Percentiles rank a stretch among this genome's conserved stretches.
Evolutionary conservation across 1,140 invertebrate genomes (phyloP).

Genomic region (Arion vulgaris): DNA sequence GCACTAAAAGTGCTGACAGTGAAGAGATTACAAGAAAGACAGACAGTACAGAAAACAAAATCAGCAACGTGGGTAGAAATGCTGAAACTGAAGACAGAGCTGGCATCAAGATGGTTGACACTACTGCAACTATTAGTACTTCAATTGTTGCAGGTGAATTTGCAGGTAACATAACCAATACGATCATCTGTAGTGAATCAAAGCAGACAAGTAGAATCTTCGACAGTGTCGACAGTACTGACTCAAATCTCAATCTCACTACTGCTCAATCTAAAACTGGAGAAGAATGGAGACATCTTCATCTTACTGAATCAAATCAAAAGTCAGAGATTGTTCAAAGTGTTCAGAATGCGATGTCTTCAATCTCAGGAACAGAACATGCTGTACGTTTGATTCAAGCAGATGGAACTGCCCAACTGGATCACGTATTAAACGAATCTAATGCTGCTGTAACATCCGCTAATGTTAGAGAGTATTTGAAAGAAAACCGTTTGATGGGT

Average conservation of each 20-base stretch:
- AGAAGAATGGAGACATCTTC: background rate
- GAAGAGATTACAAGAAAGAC: background rate
- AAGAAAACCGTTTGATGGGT: too few relatives aligned
- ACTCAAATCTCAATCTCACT: background rate
- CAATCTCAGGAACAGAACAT: background rate
- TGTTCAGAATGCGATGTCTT: background rate
- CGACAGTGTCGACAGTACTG: background rate
- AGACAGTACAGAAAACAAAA: background rate
- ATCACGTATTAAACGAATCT: background rate
- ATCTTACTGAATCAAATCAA: background rate
- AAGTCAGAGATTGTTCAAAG: background rate
- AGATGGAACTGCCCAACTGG: background rate
- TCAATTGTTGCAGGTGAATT: background rate
- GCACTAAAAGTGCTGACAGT: background rate
- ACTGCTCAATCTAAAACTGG: background rate
- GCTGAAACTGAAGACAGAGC: background rate
- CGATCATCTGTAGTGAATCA: background rate
- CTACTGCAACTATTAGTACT: background rate
- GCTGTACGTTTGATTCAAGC: background rate
- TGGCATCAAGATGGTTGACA: background rate
- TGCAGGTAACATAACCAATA: background rate
- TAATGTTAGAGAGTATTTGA: background rate
- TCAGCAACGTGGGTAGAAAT: background rate
- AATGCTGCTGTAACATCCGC: background rate
- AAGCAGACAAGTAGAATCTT: background rate